These are phyloP conservation scores for Tetragonisca angustula DNA, from an alignment of 2,888 invertebrate genomes.

Conservation along the genomic window DNA sequence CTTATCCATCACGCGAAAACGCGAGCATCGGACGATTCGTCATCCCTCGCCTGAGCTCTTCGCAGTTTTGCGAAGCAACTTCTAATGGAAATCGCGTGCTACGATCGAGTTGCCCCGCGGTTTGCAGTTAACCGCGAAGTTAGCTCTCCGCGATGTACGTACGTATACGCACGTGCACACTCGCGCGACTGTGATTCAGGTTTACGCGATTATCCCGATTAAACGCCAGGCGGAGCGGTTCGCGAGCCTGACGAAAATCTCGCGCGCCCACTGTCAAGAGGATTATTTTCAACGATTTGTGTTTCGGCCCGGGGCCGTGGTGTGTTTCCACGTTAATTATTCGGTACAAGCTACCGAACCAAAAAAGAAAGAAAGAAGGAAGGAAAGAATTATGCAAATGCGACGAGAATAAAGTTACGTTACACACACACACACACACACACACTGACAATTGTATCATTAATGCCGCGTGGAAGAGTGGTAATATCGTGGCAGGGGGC, in stretches of 20 bases:
- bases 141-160: too few relatives aligned
- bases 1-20: too few relatives aligned
- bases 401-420: conserved; percentile 39
- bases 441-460: conserved; percentile 31
- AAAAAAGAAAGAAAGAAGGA: background rate
- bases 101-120: background rate
- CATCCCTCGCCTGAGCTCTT: background rate
- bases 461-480: conserved; percentile 41
- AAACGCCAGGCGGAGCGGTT: background rate
- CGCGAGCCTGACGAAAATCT: background rate
- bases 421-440: background rate
- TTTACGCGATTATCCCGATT: background rate
- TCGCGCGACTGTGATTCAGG: too few relatives aligned
- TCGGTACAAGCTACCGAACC: background rate
- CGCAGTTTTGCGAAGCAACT: conserved; percentile 6
- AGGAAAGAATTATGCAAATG: conserved; percentile 35
- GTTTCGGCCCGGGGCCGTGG: conserved; percentile 3
- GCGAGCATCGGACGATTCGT: background rate
- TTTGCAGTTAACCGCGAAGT: too few relatives aligned
- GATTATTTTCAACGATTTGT: conserved; percentile 34
- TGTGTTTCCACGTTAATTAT: conserved; percentile 34
- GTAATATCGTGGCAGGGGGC: conserved; percentile 38
- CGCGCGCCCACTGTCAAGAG: background rate
- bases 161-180: background rate
- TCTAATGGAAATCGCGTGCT: background rate